These are phyloP conservation scores for Ceratoteleas bidentatus DNA, from an alignment of 1,140 invertebrate species.

Conservation along the genomic window DNA sequence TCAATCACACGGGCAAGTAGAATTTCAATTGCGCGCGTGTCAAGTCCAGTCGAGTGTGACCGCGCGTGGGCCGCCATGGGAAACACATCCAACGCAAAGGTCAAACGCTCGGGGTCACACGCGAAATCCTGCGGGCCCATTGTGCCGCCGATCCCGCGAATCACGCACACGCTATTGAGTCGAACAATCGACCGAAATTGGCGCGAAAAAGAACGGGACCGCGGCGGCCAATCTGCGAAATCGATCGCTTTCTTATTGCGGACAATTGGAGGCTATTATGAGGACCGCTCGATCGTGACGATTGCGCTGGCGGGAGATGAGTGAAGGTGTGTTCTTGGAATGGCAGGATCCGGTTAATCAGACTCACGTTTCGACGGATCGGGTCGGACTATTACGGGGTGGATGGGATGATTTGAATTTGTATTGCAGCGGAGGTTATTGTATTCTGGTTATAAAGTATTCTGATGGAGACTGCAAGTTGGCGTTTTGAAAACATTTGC, in stretches of 20 bases:
- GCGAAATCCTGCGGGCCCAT: background rate
- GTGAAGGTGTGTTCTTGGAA: background rate
- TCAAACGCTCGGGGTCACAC: conserved; percentile 13
- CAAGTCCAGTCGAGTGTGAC: conserved; percentile 46
- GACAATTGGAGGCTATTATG: conserved; percentile 1
- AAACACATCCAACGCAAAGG: conserved; percentile 46
- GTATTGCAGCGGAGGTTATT: too few species aligned
- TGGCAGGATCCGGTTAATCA: too few species aligned
- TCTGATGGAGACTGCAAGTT: too few species aligned
- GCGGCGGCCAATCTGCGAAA: conserved; percentile 11
- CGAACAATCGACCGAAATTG: conserved; percentile 11
- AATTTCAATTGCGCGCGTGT: conserved; percentile 49
- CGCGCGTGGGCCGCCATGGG: conserved; percentile 50
- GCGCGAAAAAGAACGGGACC: background rate
- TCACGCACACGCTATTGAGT: conserved; percentile 22
- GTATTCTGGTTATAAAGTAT: too few species aligned
- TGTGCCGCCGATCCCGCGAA: conserved; percentile 11
- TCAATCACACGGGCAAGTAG: conserved; percentile 47
- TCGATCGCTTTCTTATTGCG: conserved; percentile 21
- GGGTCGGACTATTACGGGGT: too few species aligned
- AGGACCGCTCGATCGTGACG: conserved; percentile 21
- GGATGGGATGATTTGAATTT: too few species aligned
- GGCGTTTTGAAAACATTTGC: too few species aligned
- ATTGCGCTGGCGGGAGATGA: background rate
- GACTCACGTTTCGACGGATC: too few species aligned